Percentiles rank a stretch among this genome's conserved stretches.
These are phyloP conservation scores for Danionella cerebrum DNA, from an alignment of 2,113 vertebrate species.

Conservation along the genomic window DNA sequence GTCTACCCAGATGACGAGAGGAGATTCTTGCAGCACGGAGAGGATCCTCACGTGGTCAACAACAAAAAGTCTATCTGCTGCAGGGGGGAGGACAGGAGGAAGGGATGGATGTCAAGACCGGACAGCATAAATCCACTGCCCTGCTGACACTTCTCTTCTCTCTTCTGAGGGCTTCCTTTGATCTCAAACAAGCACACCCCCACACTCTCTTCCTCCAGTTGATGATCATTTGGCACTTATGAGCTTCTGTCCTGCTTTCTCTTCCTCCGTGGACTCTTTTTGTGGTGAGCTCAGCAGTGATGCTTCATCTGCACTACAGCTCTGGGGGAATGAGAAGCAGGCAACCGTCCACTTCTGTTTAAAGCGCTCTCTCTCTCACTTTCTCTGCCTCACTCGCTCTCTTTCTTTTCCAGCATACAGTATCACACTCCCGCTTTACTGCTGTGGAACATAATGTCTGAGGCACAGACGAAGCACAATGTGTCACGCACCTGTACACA, in stretches of 20 bases:
- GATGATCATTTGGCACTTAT: neutral
- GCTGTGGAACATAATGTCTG: neutral
- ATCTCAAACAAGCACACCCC: constrained; percentile 17
- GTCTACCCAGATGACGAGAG: constrained; percentile 28
- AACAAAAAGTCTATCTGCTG: constrained; percentile 33
- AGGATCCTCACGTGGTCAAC: constrained; percentile 34
- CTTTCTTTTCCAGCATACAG: neutral
- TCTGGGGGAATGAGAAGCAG: constrained; percentile 39
- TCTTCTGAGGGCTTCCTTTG: constrained; percentile 25
- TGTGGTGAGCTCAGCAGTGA: constrained; percentile 43
- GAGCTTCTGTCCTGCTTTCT: neutral
- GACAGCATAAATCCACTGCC: constrained; percentile 14
- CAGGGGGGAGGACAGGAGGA: constrained; percentile 34
- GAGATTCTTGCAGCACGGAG: constrained; percentile 40
- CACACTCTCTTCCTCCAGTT: neutral
- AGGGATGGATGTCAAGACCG: constrained; percentile 36
- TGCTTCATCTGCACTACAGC: constrained; percentile 30
- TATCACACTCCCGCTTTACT: constrained; percentile 15
- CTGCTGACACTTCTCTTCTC: constrained; percentile 19
- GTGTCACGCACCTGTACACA: constrained; percentile 6
- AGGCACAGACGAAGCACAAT: neutral
- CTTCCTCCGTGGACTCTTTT: constrained; percentile 14
- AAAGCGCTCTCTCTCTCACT: constrained; percentile 8
- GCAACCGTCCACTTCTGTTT: constrained; percentile 13
- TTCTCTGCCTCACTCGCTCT: constrained; percentile 16